Conservation (phyloP, 2,888 invertebrate genomes). For the Eupeodes luniger region DNA sequence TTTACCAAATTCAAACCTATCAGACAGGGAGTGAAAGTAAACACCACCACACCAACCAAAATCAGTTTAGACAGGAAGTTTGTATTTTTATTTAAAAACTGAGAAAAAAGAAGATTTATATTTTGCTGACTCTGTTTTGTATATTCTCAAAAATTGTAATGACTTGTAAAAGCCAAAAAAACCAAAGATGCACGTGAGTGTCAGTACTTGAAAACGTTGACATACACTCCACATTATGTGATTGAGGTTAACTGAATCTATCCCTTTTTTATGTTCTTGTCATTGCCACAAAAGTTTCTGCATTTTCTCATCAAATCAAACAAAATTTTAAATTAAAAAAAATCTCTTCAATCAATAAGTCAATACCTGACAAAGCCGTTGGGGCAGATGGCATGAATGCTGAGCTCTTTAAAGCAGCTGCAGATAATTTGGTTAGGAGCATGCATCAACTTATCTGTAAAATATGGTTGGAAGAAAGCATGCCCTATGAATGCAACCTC, state of each 20-base stretch:
- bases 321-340: neutral
- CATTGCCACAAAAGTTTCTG: no score
- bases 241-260: neutral
- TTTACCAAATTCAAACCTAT: neutral
- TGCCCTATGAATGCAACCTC: no score
- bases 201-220: neutral
- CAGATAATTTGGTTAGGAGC: no score
- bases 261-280: no score
- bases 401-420: no score
- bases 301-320: neutral
- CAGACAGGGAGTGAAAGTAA: conserved; percentile 48
- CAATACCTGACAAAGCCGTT: no score
- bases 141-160: conserved; percentile 59
- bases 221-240: neutral
- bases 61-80: neutral
- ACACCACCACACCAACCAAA: neutral
- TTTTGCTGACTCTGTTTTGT: conserved; percentile 6
- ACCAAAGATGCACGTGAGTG: conserved; percentile 7
- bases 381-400: no score
- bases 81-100: conserved; percentile 21
- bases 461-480: no score
- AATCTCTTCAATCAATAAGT: neutral
- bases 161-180: conserved; percentile 37
- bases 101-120: conserved; percentile 9
- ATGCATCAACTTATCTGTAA: no score